These are phyloP conservation scores for Stichopus chloronotus DNA, from an alignment of 35 echinoderm and acorn worm species.

Conservation along the genomic window DNA sequence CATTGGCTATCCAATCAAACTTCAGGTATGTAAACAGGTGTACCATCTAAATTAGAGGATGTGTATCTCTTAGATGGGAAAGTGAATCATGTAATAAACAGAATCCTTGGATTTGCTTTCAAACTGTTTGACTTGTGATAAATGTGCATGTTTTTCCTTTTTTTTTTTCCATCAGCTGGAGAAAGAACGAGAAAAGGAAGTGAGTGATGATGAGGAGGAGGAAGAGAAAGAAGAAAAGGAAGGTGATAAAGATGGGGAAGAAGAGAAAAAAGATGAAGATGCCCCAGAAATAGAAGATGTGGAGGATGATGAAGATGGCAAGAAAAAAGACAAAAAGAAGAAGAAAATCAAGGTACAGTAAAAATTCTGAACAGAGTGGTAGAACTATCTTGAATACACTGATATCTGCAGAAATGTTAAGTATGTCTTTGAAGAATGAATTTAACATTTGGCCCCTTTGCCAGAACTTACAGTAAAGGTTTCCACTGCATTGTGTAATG, in stretches of 20 bases:
- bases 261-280: slow-evolving; percentile 72
- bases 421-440: too few species aligned
- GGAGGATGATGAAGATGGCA: slow-evolving; percentile 83
- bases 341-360: slow-evolving; percentile 69
- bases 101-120: neutral
- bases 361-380: neutral
- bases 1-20: slow-evolving; percentile 96
- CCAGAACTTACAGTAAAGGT: too few species aligned
- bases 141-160: neutral
- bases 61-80: too few species aligned
- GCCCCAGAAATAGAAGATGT: slow-evolving; percentile 71
- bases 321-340: slow-evolving; percentile 51
- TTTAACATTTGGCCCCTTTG: too few species aligned
- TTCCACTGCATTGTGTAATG: too few species aligned
- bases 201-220: slow-evolving; percentile 98
- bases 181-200: slow-evolving; percentile 94
- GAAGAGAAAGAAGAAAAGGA: slow-evolving; percentile 71
- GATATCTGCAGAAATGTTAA: too few species aligned
- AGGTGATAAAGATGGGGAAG: slow-evolving; percentile 62
- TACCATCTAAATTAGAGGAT: too few species aligned
- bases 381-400: neutral
- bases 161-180: slow-evolving; percentile 61
- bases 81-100: neutral
- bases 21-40: slow-evolving; percentile 61
- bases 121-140: too few species aligned